A percentile compares a stretch with the other conserved stretches of the same genome.
These are phyloP conservation scores for Galerucella nymphaeae DNA, from an alignment of 2,888 invertebrate genomes.

Conservation along the genomic window DNA sequence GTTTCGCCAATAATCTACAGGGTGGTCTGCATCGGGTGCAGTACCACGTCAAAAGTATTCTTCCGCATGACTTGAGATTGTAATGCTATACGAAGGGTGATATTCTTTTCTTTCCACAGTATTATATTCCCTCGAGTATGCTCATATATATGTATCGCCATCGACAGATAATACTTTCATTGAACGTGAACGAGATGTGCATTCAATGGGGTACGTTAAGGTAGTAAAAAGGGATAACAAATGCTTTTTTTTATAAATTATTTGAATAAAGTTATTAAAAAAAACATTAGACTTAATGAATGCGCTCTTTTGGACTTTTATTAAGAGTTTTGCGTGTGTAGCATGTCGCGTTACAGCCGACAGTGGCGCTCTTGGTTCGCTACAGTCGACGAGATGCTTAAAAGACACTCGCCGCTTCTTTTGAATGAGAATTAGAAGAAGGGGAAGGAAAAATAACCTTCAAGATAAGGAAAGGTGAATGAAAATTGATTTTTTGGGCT, in stretches of 20 bases:
- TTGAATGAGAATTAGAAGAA: too few species aligned
- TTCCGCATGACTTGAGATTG: slow-evolving; percentile 46
- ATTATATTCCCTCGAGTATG: slow-evolving; percentile 40
- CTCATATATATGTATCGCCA: slow-evolving; percentile 41
- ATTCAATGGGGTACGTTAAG: not conserved
- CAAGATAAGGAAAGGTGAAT: too few species aligned
- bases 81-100: slow-evolving; percentile 50
- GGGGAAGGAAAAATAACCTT: too few species aligned
- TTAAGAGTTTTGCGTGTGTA: too few species aligned
- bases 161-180: slow-evolving; percentile 34
- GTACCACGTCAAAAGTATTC: slow-evolving; percentile 49
- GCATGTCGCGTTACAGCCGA: too few species aligned
- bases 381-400: too few species aligned
- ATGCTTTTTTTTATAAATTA: not conserved
- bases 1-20: slow-evolving; percentile 35
- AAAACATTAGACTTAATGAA: too few species aligned
- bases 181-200: slow-evolving; percentile 35
- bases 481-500: too few species aligned
- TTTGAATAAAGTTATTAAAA: not conserved
- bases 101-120: slow-evolving; percentile 38
- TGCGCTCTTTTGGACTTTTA: too few species aligned
- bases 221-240: not conserved
- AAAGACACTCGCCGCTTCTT: too few species aligned
- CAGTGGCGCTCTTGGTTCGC: too few species aligned
- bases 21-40: slow-evolving; percentile 54